Percentiles rank a stretch among this genome's conserved stretches.
Conservation (phyloP, 1,140 invertebrate genomes). For the Muscidifurax raptorellus region DNA sequence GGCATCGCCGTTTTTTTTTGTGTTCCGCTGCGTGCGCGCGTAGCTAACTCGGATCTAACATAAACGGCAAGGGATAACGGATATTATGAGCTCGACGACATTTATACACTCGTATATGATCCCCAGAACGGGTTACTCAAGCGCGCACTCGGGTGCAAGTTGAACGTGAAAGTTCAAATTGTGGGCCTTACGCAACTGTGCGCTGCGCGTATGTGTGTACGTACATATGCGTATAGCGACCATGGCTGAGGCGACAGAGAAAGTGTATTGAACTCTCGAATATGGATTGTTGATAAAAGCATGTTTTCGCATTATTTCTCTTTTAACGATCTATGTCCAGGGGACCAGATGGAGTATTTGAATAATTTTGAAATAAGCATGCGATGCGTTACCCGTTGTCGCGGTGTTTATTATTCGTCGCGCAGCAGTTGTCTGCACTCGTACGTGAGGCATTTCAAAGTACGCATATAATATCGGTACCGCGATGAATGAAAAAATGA, state of each 20-base stretch:
- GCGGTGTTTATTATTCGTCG: no score
- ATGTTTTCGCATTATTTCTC: no score
- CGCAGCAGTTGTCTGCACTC: no score
- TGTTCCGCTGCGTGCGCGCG: neutral
- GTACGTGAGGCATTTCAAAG: no score
- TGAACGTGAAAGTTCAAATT: constrained; percentile 68
- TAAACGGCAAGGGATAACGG: neutral
- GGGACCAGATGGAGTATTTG: no score
- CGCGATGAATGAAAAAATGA: no score
- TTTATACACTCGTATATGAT: neutral
- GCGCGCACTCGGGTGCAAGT: constrained; percentile 55
- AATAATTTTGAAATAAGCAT: no score
- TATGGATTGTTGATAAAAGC: neutral
- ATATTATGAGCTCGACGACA: neutral
- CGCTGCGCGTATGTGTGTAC: neutral
- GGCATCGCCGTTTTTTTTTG: neutral
- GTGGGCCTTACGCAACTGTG: constrained; percentile 62
- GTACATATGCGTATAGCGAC: neutral
- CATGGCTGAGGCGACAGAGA: constrained; percentile 42
- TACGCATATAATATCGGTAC: no score
- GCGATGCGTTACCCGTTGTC: no score
- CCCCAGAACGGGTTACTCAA: constrained; percentile 30
- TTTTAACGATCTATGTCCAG: no score
- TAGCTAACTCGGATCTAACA: neutral
- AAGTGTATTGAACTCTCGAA: constrained; percentile 61